phyloP scores from a whole-genome alignment of 2,113 vertebrate species.

The Poeciliopsis turrubarensis region DNA sequence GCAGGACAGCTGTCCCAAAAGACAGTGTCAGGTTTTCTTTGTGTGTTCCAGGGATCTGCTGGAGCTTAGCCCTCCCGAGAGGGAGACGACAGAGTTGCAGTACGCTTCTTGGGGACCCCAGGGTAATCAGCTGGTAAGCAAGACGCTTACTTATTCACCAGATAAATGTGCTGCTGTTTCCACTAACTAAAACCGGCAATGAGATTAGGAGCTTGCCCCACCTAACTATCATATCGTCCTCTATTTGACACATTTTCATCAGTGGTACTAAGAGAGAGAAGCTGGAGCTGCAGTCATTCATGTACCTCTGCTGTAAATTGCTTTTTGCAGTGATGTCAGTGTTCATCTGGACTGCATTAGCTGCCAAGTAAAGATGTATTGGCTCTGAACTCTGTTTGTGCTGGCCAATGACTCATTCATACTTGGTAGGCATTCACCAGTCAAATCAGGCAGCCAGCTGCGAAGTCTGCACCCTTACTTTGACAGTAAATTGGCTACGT shows the following conservation, averaged over 20 bases:
- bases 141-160: background rate
- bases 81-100: slow-evolving; percentile 68
- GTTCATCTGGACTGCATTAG: slow-evolving; percentile 61
- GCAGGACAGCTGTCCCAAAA: slow-evolving; percentile 4
- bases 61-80: slow-evolving; percentile 70
- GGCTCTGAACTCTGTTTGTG: slow-evolving; percentile 35
- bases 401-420: slow-evolving; percentile 45
- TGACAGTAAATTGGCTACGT: slow-evolving; percentile 54
- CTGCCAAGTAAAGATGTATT: slow-evolving; percentile 54
- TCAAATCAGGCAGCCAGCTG: slow-evolving; percentile 35
- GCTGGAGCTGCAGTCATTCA: slow-evolving; percentile 39
- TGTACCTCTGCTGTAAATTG: slow-evolving; percentile 39
- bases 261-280: slow-evolving; percentile 13
- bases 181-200: slow-evolving; percentile 2
- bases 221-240: background rate
- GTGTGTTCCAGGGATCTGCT: slow-evolving; percentile 77
- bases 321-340: slow-evolving; percentile 36
- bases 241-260: slow-evolving; percentile 22
- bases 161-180: slow-evolving; percentile 2
- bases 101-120: slow-evolving; percentile 83
- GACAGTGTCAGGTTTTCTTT: slow-evolving; percentile 47
- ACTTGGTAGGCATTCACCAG: slow-evolving; percentile 41
- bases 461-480: slow-evolving; percentile 37
- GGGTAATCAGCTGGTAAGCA: slow-evolving; percentile 82
- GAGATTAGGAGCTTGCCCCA: background rate